Evolutionary conservation across 2,888 invertebrate species (phyloP).

Genomic region (Drosophila anomalata): DNA sequence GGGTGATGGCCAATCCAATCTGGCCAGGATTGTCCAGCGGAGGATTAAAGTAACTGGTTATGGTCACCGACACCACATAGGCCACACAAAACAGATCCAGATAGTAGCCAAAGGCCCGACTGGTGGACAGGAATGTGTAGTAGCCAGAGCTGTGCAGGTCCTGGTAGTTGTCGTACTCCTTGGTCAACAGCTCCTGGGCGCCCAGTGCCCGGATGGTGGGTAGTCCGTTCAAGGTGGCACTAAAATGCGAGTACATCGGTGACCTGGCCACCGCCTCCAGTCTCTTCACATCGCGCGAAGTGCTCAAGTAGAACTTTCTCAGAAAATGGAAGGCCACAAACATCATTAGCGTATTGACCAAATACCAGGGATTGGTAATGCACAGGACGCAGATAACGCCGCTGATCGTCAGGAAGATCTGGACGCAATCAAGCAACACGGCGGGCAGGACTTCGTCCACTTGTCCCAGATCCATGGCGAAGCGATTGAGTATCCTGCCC

Average conservation of each 20-base stretch:
- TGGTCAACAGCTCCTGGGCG: conserved; percentile 90
- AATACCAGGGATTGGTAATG: conserved; percentile 89
- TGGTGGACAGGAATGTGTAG: conserved; percentile 94
- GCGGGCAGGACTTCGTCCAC: conserved; percentile 84
- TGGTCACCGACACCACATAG: conserved; percentile 93
- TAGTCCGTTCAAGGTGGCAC: conserved; percentile 94
- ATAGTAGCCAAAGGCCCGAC: conserved; percentile 97
- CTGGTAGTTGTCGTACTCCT: conserved; percentile 92
- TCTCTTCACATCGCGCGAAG: conserved; percentile 92
- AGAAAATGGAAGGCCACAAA: conserved; percentile 89
- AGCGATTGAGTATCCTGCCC: conserved; percentile 92
- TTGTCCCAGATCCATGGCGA: conserved; percentile 93
- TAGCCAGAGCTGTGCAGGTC: conserved; percentile 95
- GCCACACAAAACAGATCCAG: conserved; percentile 94
- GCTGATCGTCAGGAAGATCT: conserved; percentile 91
- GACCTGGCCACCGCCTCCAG: conserved; percentile 93
- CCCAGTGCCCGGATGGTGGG: conserved; percentile 95
- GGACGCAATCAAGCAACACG: conserved; percentile 84
- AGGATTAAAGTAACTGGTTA: conserved; percentile 91
- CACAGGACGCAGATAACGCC: conserved; percentile 92
- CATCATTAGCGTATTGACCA: conserved; percentile 89
- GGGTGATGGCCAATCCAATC: conserved; percentile 91
- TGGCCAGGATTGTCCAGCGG: conserved; percentile 87
- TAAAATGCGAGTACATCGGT: conserved; percentile 96
- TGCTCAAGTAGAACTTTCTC: conserved; percentile 90